Evolutionary conservation across 2,113 vertebrate species (phyloP).

Genomic region (Tenrec ecaudatus): DNA sequence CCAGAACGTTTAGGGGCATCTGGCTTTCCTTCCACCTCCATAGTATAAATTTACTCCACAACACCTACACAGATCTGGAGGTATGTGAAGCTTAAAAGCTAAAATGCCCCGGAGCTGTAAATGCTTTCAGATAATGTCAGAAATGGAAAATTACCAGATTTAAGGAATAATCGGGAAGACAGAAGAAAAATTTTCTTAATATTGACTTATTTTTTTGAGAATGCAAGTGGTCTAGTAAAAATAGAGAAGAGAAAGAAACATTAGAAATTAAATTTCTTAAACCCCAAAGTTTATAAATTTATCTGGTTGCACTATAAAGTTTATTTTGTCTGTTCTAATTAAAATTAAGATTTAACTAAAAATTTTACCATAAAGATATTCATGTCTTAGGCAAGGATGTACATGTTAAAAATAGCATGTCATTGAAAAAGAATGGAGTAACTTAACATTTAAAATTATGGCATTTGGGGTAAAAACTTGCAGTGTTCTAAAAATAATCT

Average conservation of each 20-base stretch:
- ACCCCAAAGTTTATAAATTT: neutral
- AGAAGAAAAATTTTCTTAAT: neutral
- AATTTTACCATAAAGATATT: neutral
- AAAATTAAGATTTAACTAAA: slow-evolving; percentile 17
- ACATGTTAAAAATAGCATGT: neutral
- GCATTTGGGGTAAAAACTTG: neutral
- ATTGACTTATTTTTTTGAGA: slow-evolving; percentile 8
- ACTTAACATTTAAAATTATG: neutral
- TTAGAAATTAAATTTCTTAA: neutral
- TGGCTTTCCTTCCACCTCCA: slow-evolving; percentile 80
- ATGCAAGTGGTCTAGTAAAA: neutral
- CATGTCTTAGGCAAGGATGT: neutral
- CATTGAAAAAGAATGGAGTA: neutral
- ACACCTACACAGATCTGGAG: slow-evolving; percentile 80
- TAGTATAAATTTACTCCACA: slow-evolving; percentile 79
- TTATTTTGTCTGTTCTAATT: neutral
- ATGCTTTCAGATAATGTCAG: slow-evolving; percentile 56
- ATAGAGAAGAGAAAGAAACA: neutral
- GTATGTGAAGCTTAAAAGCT: slow-evolving; percentile 77
- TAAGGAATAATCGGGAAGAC: slow-evolving; percentile 38
- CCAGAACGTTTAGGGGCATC: slow-evolving; percentile 70
- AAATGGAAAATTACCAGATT: slow-evolving; percentile 77
- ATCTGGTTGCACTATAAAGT: neutral
- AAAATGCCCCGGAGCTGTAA: slow-evolving; percentile 72
- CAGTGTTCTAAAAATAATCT: neutral